phyloP scores from a whole-genome alignment of 1,140 invertebrate species.

The Procambarus virginalis region DNA sequence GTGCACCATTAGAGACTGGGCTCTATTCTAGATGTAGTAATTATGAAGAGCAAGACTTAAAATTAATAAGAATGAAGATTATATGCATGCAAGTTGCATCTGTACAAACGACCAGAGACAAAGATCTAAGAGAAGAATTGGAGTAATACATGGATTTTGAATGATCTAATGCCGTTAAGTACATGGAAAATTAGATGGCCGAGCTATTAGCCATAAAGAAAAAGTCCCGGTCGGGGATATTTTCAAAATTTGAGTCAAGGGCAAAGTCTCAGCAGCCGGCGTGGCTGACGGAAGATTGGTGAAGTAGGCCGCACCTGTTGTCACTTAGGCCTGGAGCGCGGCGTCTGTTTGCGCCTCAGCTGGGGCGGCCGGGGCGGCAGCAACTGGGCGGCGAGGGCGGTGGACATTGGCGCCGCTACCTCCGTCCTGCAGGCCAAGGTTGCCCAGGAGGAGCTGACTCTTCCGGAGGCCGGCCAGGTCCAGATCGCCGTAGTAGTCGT shows the following conservation, averaged over 20 bases:
- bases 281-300: not conserved
- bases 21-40: not conserved
- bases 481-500: conserved; percentile 96
- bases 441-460: conserved; percentile 39
- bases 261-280: not conserved
- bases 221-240: not conserved
- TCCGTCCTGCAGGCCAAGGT: not conserved
- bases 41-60: not conserved
- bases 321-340: not conserved
- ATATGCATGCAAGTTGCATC: not conserved
- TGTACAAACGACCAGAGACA: not conserved
- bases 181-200: not conserved
- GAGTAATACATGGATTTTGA: not conserved
- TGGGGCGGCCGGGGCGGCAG: not conserved
- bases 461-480: conserved; percentile 93
- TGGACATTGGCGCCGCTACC: not conserved
- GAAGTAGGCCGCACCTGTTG: conserved; percentile 11
- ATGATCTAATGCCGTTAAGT: not conserved
- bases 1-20: not conserved
- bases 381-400: conserved; percentile 2
- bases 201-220: not conserved
- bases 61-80: not conserved
- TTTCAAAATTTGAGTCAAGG: not conserved
- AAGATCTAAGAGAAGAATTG: not conserved
- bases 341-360: not conserved